Evolutionary conservation across 2,797 vertebrate species (phyloP).

Genomic region (Esox masquinongy): DNA sequence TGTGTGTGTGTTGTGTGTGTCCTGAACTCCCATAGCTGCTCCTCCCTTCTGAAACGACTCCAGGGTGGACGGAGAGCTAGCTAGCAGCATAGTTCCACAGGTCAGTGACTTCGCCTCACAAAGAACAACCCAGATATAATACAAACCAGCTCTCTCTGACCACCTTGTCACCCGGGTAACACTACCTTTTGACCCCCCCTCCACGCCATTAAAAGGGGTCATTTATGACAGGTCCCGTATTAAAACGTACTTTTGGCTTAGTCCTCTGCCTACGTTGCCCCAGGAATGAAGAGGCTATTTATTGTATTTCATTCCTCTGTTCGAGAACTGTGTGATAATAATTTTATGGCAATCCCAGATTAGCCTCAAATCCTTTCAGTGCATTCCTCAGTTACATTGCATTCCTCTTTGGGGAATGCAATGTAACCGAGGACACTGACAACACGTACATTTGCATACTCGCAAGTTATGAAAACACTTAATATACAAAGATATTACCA

Average conservation of each 20-base stretch:
- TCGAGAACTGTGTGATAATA: neutral
- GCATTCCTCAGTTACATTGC: neutral
- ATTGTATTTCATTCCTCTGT: neutral
- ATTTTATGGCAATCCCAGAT: neutral
- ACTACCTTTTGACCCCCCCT: constrained; percentile 2
- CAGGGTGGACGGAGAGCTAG: neutral
- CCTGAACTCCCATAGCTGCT: neutral
- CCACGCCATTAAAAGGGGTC: constrained; percentile 23
- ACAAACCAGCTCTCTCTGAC: neutral
- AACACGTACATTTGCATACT: neutral
- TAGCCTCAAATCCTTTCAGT: neutral
- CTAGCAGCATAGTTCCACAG: neutral
- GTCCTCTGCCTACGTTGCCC: neutral
- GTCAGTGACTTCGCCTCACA: constrained; percentile 23
- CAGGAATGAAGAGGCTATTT: neutral
- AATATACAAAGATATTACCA: constrained; percentile 9
- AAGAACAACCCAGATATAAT: neutral
- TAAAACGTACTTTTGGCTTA: constrained; percentile 18
- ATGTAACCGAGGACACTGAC: neutral
- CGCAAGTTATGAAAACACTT: neutral
- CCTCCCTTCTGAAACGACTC: neutral
- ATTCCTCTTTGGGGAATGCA: neutral
- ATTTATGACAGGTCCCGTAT: constrained; percentile 50
- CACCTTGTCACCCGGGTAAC: constrained; percentile 48
- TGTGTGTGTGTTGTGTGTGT: constrained; percentile 1